A percentile compares a stretch with the other conserved stretches of the same genome.
phyloP scores from a whole-genome alignment of 1,140 invertebrate genomes.

The Micrasema minimum region DNA sequence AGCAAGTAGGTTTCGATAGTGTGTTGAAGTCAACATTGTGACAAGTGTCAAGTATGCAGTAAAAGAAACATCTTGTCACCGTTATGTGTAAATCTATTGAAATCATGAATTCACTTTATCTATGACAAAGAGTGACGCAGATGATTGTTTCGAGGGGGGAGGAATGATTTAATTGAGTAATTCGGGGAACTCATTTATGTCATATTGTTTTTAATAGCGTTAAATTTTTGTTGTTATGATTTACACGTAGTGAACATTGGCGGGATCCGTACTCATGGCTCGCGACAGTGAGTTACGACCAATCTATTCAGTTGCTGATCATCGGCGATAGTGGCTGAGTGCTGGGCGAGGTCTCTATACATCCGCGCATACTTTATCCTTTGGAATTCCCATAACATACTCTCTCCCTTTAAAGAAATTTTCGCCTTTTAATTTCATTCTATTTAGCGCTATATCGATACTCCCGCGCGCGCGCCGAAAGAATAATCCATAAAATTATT shows the following conservation, averaged over 20 bases:
- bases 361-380: neutral
- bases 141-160: slow-evolving; percentile 35
- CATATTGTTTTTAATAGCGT: slow-evolving; percentile 40
- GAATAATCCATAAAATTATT: too few relatives aligned
- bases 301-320: slow-evolving; percentile 98
- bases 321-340: slow-evolving; percentile 96
- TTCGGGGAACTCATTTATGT: slow-evolving; percentile 37
- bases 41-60: neutral
- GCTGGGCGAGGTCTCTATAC: slow-evolving; percentile 58
- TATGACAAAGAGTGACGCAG: slow-evolving; percentile 46
- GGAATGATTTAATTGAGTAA: slow-evolving; percentile 46
- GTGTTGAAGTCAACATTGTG: too few relatives aligned
- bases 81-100: neutral
- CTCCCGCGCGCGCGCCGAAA: too few relatives aligned
- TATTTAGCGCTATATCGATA: too few relatives aligned
- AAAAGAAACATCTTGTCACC: slow-evolving; percentile 15
- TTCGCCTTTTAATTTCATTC: too few relatives aligned
- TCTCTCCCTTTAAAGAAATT: too few relatives aligned
- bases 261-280: slow-evolving; percentile 71
- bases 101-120: neutral
- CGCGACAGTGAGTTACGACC: slow-evolving; percentile 97
- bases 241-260: slow-evolving; percentile 35
- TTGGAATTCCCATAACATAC: too few relatives aligned
- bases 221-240: slow-evolving; percentile 28
- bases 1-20: too few relatives aligned